Conservation (phyloP, 1,140 invertebrate genomes). For the Neomicropteryx cornuta region DNA sequence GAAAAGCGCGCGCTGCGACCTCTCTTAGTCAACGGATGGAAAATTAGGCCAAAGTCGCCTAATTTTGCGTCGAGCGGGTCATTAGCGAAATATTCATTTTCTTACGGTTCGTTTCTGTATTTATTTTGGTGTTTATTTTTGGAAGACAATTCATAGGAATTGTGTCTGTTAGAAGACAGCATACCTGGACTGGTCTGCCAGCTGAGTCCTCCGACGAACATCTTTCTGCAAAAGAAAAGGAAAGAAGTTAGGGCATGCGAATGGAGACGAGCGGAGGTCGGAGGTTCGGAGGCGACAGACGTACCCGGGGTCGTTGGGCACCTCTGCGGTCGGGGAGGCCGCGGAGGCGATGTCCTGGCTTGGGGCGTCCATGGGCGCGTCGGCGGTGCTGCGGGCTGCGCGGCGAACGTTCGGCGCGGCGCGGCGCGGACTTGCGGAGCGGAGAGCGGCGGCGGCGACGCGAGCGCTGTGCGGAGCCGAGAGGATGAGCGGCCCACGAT, state of each 20-base stretch:
- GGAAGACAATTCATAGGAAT: too few species aligned
- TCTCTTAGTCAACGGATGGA: too few species aligned
- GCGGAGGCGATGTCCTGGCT: conserved; percentile 59
- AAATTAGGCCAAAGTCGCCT: too few species aligned
- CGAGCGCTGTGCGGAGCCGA: conserved; percentile 35
- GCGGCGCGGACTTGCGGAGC: conserved; percentile 42
- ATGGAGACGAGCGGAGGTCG: conserved; percentile 8
- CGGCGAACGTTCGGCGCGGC: conserved; percentile 21
- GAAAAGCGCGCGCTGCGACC: too few species aligned
- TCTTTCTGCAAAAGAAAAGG: conserved; percentile 84
- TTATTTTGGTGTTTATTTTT: too few species aligned
- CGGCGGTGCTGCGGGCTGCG: conserved; percentile 17
- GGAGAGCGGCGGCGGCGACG: too few species aligned
- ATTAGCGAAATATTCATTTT: too few species aligned
- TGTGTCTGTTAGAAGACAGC: too few species aligned
- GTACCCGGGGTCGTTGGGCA: conserved; percentile 85
- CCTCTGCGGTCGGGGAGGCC: conserved; percentile 67
- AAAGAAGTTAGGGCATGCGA: conserved; percentile 14
- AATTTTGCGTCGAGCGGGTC: too few species aligned
- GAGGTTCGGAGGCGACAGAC: conserved; percentile 22
- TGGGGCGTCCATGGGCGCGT: conserved; percentile 54
- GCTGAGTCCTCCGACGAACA: conserved; percentile 99
- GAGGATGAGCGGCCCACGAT: conserved; percentile 49
- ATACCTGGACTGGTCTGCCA: conserved; percentile 99
- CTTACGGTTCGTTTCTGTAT: too few species aligned